Conservation (phyloP, 2,797 vertebrate genomes). For the Lophotriccus pileatus region DNA sequence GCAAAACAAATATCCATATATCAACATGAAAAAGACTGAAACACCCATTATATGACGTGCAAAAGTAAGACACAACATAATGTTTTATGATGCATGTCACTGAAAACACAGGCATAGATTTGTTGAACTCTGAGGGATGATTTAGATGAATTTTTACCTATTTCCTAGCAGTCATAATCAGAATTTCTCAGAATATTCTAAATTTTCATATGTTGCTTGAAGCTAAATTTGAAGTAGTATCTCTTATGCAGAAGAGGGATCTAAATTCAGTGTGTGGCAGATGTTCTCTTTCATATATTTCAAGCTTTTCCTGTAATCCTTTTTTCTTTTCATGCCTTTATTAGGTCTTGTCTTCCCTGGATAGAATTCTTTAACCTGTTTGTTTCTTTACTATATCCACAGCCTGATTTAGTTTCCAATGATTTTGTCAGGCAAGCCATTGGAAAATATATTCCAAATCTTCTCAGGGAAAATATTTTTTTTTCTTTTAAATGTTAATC, state of each 20-base stretch:
- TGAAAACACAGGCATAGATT: neutral
- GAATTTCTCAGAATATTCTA: neutral
- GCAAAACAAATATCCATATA: neutral
- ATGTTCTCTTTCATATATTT: neutral
- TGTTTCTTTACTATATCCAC: neutral
- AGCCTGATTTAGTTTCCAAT: neutral
- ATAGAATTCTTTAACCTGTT: neutral
- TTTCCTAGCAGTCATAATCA: neutral
- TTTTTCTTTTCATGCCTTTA: neutral
- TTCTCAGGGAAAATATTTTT: neutral
- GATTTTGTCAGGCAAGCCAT: neutral
- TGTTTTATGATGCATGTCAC: neutral
- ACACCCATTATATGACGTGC: rapidly evolving
- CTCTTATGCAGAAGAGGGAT: neutral
- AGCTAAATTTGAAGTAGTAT: neutral
- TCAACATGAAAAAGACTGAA: neutral
- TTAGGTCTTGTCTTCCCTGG: neutral
- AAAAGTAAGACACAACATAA: neutral
- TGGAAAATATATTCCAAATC: neutral
- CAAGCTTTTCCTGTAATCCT: neutral
- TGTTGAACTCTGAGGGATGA: neutral
- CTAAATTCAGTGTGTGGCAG: neutral
- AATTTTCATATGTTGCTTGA: neutral
- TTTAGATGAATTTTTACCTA: neutral
- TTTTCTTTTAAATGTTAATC: neutral